phyloP scores from a whole-genome alignment of 2,888 invertebrate species.

The Panopea generosa region DNA sequence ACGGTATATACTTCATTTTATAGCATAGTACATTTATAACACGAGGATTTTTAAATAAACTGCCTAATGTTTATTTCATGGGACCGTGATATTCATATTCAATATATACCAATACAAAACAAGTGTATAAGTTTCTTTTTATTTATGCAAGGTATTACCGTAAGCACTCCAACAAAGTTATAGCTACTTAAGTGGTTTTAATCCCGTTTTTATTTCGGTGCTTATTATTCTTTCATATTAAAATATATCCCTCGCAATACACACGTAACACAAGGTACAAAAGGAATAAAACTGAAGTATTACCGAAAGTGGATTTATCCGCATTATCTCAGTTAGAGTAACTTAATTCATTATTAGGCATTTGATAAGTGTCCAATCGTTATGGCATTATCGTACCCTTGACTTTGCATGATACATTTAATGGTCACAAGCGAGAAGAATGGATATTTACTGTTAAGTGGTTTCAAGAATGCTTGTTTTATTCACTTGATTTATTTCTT shows the following conservation, averaged over 20 bases:
- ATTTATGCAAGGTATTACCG: constrained; percentile 24
- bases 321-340: constrained; percentile 12
- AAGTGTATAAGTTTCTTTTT: constrained; percentile 12
- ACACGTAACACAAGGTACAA: constrained; percentile 21
- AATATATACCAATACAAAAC: not conserved
- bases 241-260: constrained; percentile 33
- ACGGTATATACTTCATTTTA: too few relatives aligned
- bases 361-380: constrained; percentile 17
- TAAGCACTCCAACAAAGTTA: constrained; percentile 14
- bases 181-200: constrained; percentile 28
- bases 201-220: constrained; percentile 14
- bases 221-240: constrained; percentile 41
- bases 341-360: constrained; percentile 5
- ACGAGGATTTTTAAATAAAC: too few relatives aligned
- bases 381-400: constrained; percentile 19
- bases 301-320: constrained; percentile 30
- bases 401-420: constrained; percentile 61
- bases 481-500: not conserved
- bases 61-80: too few relatives aligned
- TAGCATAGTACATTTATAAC: too few relatives aligned
- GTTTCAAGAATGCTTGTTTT: not conserved
- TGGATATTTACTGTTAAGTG: not conserved
- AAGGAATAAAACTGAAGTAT: constrained; percentile 33
- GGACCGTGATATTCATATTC: too few relatives aligned
- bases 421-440: constrained; percentile 5